phyloP scores from a whole-genome alignment of 2,797 vertebrate genomes.

The Tapera naevia region DNA sequence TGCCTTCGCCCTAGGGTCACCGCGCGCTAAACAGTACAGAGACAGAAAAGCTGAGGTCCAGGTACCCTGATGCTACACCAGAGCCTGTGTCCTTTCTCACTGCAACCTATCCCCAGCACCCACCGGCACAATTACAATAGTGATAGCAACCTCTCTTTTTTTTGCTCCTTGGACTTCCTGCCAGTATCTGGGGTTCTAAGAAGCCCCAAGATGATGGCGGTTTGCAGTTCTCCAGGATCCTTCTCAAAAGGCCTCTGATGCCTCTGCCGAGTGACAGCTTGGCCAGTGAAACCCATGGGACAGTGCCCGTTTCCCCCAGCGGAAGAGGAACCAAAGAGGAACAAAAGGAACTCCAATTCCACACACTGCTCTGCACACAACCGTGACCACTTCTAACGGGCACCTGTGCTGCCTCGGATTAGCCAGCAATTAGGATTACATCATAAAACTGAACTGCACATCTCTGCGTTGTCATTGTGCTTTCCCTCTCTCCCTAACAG shows the following conservation, averaged over 20 bases:
- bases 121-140: background rate
- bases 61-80: rapidly evolving
- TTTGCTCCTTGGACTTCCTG: background rate
- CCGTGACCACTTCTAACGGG: background rate
- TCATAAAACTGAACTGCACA: background rate
- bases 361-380: background rate
- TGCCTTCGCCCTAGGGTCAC: background rate
- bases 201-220: background rate
- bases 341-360: background rate
- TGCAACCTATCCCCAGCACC: background rate
- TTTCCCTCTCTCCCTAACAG: background rate
- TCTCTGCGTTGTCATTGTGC: background rate
- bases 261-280: background rate
- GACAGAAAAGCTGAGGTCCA: rapidly evolving
- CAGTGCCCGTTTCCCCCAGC: rapidly evolving
- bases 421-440: background rate
- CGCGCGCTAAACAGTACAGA: rapidly evolving
- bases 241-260: background rate
- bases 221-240: background rate
- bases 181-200: background rate
- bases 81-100: rapidly evolving
- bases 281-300: background rate
- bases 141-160: background rate
- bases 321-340: background rate
- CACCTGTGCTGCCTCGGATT: background rate